Percentiles rank a stretch among this genome's conserved stretches.
phyloP scores from a whole-genome alignment of 2,113 vertebrate genomes.

The human (Homo sapiens) region GRCh38 chr16:3583501-3584000 shows the following conservation, averaged over 20 bases:
- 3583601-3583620: not conserved
- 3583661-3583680: not conserved
- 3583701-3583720: not conserved
- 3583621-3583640: not conserved
- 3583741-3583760: not conserved
- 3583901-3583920: not conserved
- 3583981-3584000: not conserved
- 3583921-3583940: not conserved
- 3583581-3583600: not conserved
- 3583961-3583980: not conserved
- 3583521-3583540: not conserved
- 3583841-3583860: not conserved
- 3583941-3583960: not conserved
- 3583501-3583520: constrained; percentile 91
- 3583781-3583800: not conserved
- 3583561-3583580: not conserved
- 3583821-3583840: not conserved
- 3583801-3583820: not conserved
- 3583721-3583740: not conserved
- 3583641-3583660: not conserved
- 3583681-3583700: not conserved
- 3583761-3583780: not conserved
- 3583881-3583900: not conserved
- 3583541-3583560: not conserved
- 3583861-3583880: not conserved